Percentiles rank a stretch among this genome's conserved stretches.
phyloP scores from a whole-genome alignment of 2,113 vertebrate genomes.

The Alaudala cheleensis region DNA sequence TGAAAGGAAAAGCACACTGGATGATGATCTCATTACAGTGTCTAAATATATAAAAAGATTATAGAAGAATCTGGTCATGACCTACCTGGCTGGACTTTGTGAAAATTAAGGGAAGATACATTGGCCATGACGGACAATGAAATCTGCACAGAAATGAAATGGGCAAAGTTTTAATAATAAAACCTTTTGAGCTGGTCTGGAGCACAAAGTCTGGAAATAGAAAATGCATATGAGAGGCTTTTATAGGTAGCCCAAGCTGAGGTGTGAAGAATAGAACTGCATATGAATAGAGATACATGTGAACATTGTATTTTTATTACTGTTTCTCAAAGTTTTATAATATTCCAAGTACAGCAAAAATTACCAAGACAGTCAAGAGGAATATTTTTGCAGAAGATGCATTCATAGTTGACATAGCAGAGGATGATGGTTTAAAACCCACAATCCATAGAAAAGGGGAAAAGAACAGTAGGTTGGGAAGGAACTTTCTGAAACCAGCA shows the following conservation, averaged over 20 bases:
- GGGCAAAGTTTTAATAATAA: background rate
- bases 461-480: background rate
- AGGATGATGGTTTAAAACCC: background rate
- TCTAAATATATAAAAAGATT: constrained; percentile 47
- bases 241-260: background rate
- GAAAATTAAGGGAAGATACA: constrained; percentile 43
- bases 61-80: constrained; percentile 30
- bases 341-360: background rate
- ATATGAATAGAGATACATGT: background rate
- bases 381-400: background rate
- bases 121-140: constrained; percentile 38
- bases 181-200: background rate
- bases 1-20: background rate
- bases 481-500: background rate
- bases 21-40: constrained; percentile 42
- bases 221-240: background rate
- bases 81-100: constrained; percentile 38
- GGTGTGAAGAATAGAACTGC: background rate
- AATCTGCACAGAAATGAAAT: constrained; percentile 23
- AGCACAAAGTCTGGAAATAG: background rate
- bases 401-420: background rate
- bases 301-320: background rate
- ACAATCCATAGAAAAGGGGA: background rate
- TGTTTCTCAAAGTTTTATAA: background rate
- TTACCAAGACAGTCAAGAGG: background rate